phyloP scores from a whole-genome alignment of 1,140 invertebrate genomes.

The Cyphomyrmex costatus region DNA sequence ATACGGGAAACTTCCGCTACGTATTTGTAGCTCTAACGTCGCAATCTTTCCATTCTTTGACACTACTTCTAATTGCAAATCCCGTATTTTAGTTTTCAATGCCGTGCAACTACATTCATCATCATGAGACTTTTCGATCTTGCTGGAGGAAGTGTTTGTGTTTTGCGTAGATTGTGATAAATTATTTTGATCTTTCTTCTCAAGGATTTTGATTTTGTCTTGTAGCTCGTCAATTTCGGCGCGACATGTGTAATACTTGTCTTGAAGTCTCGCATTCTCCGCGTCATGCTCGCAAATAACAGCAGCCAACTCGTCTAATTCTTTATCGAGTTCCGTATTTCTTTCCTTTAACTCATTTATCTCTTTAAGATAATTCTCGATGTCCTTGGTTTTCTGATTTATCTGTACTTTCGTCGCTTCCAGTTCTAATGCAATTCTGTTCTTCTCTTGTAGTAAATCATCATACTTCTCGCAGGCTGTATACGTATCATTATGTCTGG shows the following conservation, averaged over 20 bases:
- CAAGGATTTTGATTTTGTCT: slow-evolving; percentile 65
- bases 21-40: slow-evolving; percentile 80
- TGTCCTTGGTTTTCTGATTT: slow-evolving; percentile 59
- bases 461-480: slow-evolving; percentile 69
- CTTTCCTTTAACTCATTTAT: slow-evolving; percentile 60
- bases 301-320: slow-evolving; percentile 77
- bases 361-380: slow-evolving; percentile 21
- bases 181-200: slow-evolving; percentile 39
- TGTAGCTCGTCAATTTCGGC: slow-evolving; percentile 31
- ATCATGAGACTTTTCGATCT: slow-evolving; percentile 25
- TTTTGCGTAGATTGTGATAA: not conserved
- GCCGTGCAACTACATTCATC: slow-evolving; percentile 18
- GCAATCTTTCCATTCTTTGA: slow-evolving; percentile 79
- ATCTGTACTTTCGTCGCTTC: slow-evolving; percentile 74
- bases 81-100: slow-evolving; percentile 75
- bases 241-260: slow-evolving; percentile 23
- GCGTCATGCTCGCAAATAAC: slow-evolving; percentile 64
- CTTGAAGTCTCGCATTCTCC: slow-evolving; percentile 58
- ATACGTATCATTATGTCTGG: slow-evolving; percentile 60
- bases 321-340: slow-evolving; percentile 78
- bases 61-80: slow-evolving; percentile 80
- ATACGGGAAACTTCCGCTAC: slow-evolving; percentile 79
- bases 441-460: slow-evolving; percentile 75
- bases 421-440: slow-evolving; percentile 73
- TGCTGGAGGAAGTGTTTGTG: slow-evolving; percentile 4